A percentile compares a stretch with the other conserved stretches of the same genome.
These are phyloP conservation scores for Caenorhabditis inopinata DNA, from an alignment of 1,140 invertebrate genomes.

Conservation along the genomic window DNA sequence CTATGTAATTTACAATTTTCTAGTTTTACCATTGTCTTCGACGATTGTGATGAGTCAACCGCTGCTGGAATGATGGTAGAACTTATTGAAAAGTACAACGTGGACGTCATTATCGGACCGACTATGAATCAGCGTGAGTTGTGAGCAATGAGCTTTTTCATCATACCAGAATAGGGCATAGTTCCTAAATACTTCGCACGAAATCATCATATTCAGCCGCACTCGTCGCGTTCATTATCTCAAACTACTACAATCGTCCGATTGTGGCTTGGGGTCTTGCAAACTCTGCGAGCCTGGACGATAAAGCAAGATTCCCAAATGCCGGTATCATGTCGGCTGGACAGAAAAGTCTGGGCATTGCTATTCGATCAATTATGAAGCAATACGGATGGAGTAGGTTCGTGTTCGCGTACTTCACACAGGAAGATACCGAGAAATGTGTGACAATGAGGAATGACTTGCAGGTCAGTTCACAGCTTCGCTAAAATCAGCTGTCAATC, in stretches of 20 bases:
- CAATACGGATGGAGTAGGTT: constrained; percentile 2
- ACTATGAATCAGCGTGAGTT: constrained; percentile 30
- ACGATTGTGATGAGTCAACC: constrained; percentile 34
- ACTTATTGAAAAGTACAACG: constrained; percentile 25
- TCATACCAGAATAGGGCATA: no score
- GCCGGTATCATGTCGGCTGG: constrained; percentile 10
- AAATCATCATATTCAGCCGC: constrained; percentile 17
- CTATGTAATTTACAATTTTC: no score
- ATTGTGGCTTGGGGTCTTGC: constrained; percentile 29
- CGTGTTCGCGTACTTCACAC: neutral
- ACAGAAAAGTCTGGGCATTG: constrained; percentile 24
- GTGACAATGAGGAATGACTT: constrained; percentile 23
- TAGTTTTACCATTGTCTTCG: constrained; percentile 24
- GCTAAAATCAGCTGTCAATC: no score
- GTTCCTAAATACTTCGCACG: no score
- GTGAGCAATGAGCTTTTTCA: no score
- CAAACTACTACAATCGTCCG: constrained; percentile 16
- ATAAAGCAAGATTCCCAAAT: neutral
- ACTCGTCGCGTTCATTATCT: neutral
- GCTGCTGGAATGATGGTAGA: constrained; percentile 30
- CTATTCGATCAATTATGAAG: neutral
- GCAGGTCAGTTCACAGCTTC: neutral
- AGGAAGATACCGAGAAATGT: constrained; percentile 9
- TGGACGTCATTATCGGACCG: constrained; percentile 37
- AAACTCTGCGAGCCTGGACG: constrained; percentile 1